phyloP scores from a whole-genome alignment of 2,113 vertebrate genomes.

The Psammodynastes pulverulentus region DNA sequence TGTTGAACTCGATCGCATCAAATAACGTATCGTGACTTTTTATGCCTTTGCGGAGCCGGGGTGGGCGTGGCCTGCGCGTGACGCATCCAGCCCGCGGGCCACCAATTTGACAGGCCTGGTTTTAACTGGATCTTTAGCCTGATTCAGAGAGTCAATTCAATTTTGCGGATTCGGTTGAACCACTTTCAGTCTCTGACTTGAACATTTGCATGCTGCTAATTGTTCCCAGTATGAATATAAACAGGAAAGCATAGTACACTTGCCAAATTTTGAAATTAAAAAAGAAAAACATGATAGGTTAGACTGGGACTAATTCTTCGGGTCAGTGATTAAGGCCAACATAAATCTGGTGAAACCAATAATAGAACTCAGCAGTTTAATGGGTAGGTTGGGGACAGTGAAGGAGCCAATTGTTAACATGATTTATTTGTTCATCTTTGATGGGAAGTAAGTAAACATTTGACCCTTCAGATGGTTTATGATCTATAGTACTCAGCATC shows the following conservation, averaged over 20 bases:
- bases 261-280: background rate
- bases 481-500: background rate
- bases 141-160: background rate
- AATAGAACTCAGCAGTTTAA: background rate
- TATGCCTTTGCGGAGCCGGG: too few species aligned
- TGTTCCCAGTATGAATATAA: background rate
- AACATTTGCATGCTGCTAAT: background rate
- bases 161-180: background rate
- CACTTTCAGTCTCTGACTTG: background rate
- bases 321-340: background rate
- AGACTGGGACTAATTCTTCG: background rate
- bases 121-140: background rate
- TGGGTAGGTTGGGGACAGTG: background rate
- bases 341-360: background rate
- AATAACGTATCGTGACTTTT: too few species aligned
- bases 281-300: background rate
- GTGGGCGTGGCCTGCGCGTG: too few species aligned
- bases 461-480: background rate
- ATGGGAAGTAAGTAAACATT: background rate
- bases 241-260: background rate
- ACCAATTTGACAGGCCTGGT: too few species aligned
- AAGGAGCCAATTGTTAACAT: background rate
- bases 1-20: too few species aligned
- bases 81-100: too few species aligned
- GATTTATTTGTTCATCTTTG: background rate